A percentile compares a stretch with the other conserved stretches of the same genome.
Evolutionary conservation across 2,113 vertebrate genomes (phyloP).

Genomic region (Dryoscopus gambensis): DNA sequence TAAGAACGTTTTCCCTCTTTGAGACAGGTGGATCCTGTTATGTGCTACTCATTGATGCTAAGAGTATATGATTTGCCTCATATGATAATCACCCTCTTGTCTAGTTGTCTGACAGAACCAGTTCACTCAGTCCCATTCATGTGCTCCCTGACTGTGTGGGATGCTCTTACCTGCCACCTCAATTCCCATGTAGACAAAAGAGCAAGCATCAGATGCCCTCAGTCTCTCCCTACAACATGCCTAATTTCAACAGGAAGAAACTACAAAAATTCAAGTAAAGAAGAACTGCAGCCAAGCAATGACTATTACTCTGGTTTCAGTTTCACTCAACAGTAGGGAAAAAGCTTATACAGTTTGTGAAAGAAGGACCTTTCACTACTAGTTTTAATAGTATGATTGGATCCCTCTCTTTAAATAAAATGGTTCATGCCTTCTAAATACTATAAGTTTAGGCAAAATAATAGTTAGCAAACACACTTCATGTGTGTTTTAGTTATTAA

Average conservation of each 20-base stretch:
- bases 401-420: not conserved
- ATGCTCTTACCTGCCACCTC: not conserved
- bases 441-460: constrained; percentile 26
- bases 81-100: not conserved
- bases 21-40: not conserved
- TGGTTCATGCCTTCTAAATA: not conserved
- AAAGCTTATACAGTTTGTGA: not conserved
- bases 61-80: not conserved
- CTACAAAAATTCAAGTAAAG: not conserved
- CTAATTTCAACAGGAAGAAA: not conserved
- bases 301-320: not conserved
- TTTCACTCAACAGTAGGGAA: not conserved
- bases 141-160: not conserved
- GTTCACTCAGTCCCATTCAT: not conserved
- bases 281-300: not conserved
- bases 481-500: constrained; percentile 23
- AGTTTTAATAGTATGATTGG: not conserved
- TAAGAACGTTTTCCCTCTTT: not conserved
- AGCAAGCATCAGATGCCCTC: not conserved
- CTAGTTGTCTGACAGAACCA: not conserved
- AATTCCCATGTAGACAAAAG: not conserved
- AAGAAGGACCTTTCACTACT: not conserved
- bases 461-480: constrained; percentile 13
- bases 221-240: not conserved
- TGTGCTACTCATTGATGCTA: not conserved